Evolutionary conservation across 2,888 invertebrate genomes (phyloP).

Genomic region (Hirtodrosophila trivittata): DNA sequence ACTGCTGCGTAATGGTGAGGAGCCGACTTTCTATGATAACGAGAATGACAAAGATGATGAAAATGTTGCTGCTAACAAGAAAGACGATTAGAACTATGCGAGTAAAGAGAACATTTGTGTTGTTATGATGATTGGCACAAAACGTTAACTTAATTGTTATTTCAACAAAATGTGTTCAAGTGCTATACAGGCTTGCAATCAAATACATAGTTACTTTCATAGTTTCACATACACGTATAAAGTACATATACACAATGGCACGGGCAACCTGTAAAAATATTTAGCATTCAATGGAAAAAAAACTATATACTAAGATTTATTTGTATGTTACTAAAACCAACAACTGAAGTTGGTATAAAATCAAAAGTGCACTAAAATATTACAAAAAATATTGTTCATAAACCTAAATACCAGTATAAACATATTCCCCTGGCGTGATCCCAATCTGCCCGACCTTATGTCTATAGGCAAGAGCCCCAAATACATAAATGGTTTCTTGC

Average conservation of each 20-base stretch:
- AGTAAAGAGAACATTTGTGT: conserved; percentile 12
- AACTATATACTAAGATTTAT: conserved; percentile 39
- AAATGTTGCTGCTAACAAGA: conserved; percentile 41
- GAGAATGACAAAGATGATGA: conserved; percentile 86
- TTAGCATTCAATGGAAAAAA: conserved; percentile 32
- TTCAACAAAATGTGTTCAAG: conserved; percentile 3
- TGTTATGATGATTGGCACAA: conserved; percentile 48
- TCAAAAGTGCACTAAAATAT: too few species aligned
- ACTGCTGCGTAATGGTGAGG: conserved; percentile 95
- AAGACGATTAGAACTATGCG: conserved; percentile 41
- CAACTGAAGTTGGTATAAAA: conserved; percentile 32
- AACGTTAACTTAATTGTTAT: conserved; percentile 5
- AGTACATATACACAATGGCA: conserved; percentile 17
- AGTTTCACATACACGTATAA: conserved; percentile 10
- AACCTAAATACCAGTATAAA: background rate
- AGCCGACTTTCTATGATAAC: conserved; percentile 95
- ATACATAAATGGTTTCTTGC: too few species aligned
- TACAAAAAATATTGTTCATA: too few species aligned
- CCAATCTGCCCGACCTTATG: too few species aligned
- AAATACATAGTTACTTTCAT: conserved; percentile 5
- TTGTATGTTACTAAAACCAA: conserved; percentile 36
- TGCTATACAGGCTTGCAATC: conserved; percentile 25
- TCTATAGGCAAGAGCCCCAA: too few species aligned
- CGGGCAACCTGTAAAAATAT: conserved; percentile 46
- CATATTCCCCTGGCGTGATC: too few species aligned